Evolutionary conservation across 2,113 vertebrate species (phyloP).

Genomic region (Tenebrosternarchus preto): DNA sequence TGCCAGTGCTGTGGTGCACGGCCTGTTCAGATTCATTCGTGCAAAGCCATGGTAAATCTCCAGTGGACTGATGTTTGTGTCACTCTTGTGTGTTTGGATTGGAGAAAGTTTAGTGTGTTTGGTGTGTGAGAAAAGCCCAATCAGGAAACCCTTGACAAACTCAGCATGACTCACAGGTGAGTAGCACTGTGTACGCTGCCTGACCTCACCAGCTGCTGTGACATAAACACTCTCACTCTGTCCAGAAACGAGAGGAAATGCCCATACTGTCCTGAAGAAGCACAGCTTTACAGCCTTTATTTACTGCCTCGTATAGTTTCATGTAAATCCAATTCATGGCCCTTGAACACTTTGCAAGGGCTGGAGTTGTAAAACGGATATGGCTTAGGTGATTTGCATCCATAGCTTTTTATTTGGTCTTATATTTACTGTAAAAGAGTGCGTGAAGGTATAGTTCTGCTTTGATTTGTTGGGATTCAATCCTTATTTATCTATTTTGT

Average conservation of each 20-base stretch:
- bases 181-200: constrained; percentile 36
- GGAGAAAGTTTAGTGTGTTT: background rate
- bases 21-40: too few species aligned
- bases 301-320: background rate
- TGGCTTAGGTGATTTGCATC: background rate
- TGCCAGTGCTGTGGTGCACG: too few species aligned
- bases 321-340: constrained; percentile 16
- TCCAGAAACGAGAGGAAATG: constrained; percentile 33
- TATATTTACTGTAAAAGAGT: too few species aligned
- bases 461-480: background rate
- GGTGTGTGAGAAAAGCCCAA: constrained; percentile 21
- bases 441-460: background rate
- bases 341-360: background rate
- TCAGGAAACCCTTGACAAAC: constrained; percentile 42
- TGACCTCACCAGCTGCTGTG: constrained; percentile 34
- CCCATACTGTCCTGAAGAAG: background rate
- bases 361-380: background rate
- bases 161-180: constrained; percentile 13
- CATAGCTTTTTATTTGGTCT: background rate
- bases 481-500: background rate
- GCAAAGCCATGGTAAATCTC: background rate
- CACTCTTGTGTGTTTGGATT: constrained; percentile 26
- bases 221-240: constrained; percentile 40
- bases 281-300: constrained; percentile 14
- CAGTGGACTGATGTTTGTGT: constrained; percentile 25